Percentiles rank a stretch among this genome's conserved stretches.
Conservation (phyloP, 1,140 invertebrate genomes). For the Homarus americanus region DNA sequence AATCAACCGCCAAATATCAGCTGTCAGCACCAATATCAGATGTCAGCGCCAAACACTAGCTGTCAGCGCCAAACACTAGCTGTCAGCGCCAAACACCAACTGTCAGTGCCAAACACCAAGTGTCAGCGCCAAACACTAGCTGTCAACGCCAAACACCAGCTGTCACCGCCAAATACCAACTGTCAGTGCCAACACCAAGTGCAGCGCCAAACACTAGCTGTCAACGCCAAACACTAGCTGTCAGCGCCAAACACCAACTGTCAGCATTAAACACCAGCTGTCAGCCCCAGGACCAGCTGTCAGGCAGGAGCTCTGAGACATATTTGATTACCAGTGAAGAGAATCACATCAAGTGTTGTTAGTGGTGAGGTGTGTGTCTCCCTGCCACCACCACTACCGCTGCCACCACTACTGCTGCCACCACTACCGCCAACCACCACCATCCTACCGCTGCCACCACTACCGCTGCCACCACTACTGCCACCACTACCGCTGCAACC, state of each 20-base stretch:
- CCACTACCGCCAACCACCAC: background rate
- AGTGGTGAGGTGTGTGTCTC: background rate
- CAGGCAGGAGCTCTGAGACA: constrained; percentile 1
- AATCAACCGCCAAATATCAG: too few species aligned
- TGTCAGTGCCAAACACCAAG: background rate
- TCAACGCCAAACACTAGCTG: background rate
- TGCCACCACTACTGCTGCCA: background rate
- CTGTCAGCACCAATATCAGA: constrained; percentile 1
- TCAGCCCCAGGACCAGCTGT: background rate
- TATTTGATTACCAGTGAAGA: constrained; percentile 10
- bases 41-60: too few species aligned
- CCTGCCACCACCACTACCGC: background rate
- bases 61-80: background rate
- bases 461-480: background rate
- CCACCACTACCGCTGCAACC: background rate
- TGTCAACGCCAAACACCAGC: background rate
- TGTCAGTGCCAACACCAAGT: too few species aligned
- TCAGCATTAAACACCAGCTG: background rate
- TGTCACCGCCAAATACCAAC: background rate
- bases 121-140: background rate
- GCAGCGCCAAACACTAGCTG: background rate
- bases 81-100: background rate
- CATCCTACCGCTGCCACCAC: background rate
- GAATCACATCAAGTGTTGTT: background rate
- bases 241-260: background rate